phyloP scores from a whole-genome alignment of 2,888 invertebrate genomes.

The Trichacis sp. region DNA sequence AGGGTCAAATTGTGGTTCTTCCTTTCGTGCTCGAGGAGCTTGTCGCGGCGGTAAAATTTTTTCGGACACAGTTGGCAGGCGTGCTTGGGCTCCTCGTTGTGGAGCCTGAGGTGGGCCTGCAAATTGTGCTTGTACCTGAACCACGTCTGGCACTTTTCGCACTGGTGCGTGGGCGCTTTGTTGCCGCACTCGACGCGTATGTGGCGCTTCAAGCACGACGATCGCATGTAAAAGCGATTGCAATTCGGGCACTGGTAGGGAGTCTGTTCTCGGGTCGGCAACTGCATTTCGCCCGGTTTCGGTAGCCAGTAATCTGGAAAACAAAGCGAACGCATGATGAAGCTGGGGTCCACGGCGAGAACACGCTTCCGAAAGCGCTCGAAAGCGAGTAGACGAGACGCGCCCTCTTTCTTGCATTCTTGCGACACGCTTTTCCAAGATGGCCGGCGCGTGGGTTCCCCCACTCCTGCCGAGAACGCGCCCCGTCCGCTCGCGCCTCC shows the following conservation, averaged over 20 bases:
- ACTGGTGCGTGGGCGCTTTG: slow-evolving; percentile 63
- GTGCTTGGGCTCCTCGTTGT: slow-evolving; percentile 58
- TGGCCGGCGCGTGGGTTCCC: no score
- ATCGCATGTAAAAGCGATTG: slow-evolving; percentile 61
- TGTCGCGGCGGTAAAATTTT: slow-evolving; percentile 61
- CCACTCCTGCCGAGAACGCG: no score
- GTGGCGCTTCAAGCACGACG: slow-evolving; percentile 60
- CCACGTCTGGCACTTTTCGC: slow-evolving; percentile 62
- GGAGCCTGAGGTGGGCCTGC: slow-evolving; percentile 59
- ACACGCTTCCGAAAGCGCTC: no score
- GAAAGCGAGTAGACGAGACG: no score
- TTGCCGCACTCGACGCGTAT: slow-evolving; percentile 67
- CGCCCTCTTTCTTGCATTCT: no score
- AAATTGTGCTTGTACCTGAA: slow-evolving; percentile 65
- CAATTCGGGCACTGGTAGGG: slow-evolving; percentile 74
- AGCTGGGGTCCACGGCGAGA: slow-evolving; percentile 33
- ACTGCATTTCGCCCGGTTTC: slow-evolving; percentile 10
- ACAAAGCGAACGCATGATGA: slow-evolving; percentile 27
- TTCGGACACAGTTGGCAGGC: slow-evolving; percentile 52
- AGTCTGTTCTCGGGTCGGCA: slow-evolving; percentile 50
- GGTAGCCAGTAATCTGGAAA: slow-evolving; percentile 54
- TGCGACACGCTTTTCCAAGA: no score
- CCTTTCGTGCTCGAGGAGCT: slow-evolving; percentile 56
- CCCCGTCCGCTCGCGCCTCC: no score
- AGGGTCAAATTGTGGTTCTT: slow-evolving; percentile 52